A percentile compares a stretch with the other conserved stretches of the same genome.
These are phyloP conservation scores for Cebidichthys violaceus DNA, from an alignment of 2,113 vertebrate species.

Conservation along the genomic window DNA sequence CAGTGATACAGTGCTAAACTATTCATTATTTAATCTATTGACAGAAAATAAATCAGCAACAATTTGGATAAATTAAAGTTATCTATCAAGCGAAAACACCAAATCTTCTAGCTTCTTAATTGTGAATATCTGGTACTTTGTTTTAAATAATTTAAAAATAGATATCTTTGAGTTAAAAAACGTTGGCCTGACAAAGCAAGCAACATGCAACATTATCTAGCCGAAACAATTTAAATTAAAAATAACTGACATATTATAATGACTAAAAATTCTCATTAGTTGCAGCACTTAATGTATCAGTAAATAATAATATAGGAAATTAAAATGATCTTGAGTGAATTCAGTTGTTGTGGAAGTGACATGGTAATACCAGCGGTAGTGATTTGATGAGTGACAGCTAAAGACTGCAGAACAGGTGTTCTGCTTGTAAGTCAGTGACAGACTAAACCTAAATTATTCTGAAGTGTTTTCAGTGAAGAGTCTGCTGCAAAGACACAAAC, in stretches of 20 bases:
- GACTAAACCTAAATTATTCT: conserved; percentile 18
- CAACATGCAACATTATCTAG: neutral
- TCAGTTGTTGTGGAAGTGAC: conserved; percentile 3
- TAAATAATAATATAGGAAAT: neutral
- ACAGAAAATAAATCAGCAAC: neutral
- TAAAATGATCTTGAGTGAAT: neutral
- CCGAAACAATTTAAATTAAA: neutral
- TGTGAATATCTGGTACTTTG: neutral
- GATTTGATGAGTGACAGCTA: conserved; percentile 20
- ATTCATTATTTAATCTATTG: neutral
- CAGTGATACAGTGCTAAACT: neutral
- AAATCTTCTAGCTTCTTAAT: neutral
- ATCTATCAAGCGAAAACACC: neutral
- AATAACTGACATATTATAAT: neutral
- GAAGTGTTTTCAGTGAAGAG: conserved; percentile 11
- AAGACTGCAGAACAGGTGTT: conserved; percentile 19
- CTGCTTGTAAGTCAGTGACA: neutral
- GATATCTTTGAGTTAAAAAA: neutral
- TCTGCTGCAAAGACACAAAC: conserved; percentile 50
- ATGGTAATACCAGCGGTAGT: neutral
- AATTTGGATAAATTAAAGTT: neutral
- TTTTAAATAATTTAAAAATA: neutral
- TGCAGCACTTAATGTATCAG: neutral
- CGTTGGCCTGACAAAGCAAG: neutral
- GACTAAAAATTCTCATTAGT: neutral